phyloP scores from a whole-genome alignment of 1,140 invertebrate genomes.

The Pomacea maculata region DNA sequence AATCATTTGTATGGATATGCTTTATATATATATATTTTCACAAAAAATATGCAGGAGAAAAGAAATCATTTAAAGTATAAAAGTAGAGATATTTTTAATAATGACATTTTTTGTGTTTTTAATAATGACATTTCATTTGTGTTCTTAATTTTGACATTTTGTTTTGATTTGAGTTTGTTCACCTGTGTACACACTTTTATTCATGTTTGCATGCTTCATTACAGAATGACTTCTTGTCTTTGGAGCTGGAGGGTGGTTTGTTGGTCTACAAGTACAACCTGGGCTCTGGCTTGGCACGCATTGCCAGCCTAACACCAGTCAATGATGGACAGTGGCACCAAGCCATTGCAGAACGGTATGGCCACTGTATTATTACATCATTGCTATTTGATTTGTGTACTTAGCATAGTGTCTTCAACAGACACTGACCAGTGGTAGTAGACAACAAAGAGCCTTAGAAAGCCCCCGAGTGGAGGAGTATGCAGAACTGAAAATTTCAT shows the following conservation, averaged over 20 bases:
- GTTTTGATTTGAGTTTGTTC: background rate
- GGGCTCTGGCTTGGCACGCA: constrained; percentile 83
- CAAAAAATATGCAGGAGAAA: background rate
- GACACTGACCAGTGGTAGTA: too few relatives aligned
- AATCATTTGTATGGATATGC: too few relatives aligned
- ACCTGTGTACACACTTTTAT: background rate
- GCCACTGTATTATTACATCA: background rate
- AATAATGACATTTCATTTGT: too few relatives aligned
- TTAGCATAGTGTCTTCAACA: too few relatives aligned
- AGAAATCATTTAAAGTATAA: background rate
- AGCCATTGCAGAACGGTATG: constrained; percentile 83
- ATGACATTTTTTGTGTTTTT: too few relatives aligned
- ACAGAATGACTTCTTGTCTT: constrained; percentile 86
- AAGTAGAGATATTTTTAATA: too few relatives aligned
- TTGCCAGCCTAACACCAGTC: constrained; percentile 71
- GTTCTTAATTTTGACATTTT: too few relatives aligned
- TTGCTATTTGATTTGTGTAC: background rate
- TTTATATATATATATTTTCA: background rate
- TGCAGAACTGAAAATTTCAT: too few relatives aligned
- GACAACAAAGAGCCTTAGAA: too few relatives aligned
- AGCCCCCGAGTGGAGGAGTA: too few relatives aligned
- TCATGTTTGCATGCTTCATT: constrained; percentile 1
- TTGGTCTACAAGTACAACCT: constrained; percentile 87
- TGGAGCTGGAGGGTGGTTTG: constrained; percentile 89
- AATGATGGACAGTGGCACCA: constrained; percentile 86